Evolutionary conservation across 2,888 invertebrate species (phyloP), one percentile per base, ranked within the genome.

Genomic region (Sycophila texana): DNA sequence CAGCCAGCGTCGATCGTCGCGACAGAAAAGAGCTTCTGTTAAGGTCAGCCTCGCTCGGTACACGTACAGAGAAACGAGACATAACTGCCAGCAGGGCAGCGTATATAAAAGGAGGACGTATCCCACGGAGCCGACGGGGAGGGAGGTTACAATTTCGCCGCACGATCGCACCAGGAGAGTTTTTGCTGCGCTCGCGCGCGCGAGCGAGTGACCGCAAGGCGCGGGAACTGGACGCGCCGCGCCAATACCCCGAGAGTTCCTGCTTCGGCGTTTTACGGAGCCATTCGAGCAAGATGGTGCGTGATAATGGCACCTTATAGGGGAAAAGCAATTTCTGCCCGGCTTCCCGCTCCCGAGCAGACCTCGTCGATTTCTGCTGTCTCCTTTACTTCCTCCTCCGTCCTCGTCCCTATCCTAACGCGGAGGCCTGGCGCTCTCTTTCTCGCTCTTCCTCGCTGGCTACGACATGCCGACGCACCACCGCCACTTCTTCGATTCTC

Each of bases 221-320:
- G 57, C 57, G 63, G 51, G 66, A 13, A 74, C 57, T 20, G 60
- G 60, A 68, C 53, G 10, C 20, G 12, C n/a, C 85, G 84, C 84
- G 85, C 87, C 86, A 89, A 88, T 87, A 88, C 86, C 70, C 53
- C 61, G 66, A 83, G 82, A 84, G 86, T 85, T 87, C 85, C 84
- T 83, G 85, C 85, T 87, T 87, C 84, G 87, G 85, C 87, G 84
- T 87, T 89, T 88, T 86, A 88, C 88, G 85, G 85, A 87, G 86
- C 88, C 87, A 89, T 89, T 89, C 84, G 86, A 86, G 85, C 89
- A 89, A 89, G 89, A 89, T 89, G 89, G 88, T 87, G 87, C 89
- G 87, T 88, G 89, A 89, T 89, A 89, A 89, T 89, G 87, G 88
- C 85, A 86, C 86, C 88, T 88, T 88, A 88, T 87, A 87, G 84